Percentiles rank a stretch among this genome's conserved stretches.
phyloP scores from a whole-genome alignment of 2,888 invertebrate species.

The Coremacera marginata region DNA sequence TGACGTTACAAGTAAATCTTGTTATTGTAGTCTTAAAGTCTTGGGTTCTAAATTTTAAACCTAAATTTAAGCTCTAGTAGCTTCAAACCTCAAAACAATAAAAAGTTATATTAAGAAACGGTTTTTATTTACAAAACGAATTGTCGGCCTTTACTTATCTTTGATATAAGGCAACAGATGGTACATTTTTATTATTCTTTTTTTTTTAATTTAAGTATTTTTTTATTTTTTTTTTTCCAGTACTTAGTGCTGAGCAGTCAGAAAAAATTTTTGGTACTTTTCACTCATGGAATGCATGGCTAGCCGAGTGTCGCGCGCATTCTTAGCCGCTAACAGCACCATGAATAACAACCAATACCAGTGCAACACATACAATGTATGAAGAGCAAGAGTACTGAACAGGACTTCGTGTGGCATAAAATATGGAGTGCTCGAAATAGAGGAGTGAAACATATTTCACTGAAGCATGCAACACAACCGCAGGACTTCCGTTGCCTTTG shows the following conservation, averaged over 20 bases:
- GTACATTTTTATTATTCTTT: too few relatives aligned
- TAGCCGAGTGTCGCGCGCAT: neutral
- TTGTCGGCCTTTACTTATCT: too few relatives aligned
- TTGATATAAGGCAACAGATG: too few relatives aligned
- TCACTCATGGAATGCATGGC: slow-evolving; percentile 14
- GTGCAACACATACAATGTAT: neutral
- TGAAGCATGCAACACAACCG: slow-evolving; percentile 32
- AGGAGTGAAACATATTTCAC: slow-evolving; percentile 28
- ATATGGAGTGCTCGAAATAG: slow-evolving; percentile 6
- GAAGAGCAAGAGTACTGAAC: slow-evolving; percentile 6
- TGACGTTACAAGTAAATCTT: too few relatives aligned
- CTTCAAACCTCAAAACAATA: too few relatives aligned
- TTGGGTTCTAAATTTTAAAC: too few relatives aligned
- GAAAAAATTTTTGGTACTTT: neutral
- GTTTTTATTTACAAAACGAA: too few relatives aligned
- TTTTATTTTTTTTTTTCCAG: neutral
- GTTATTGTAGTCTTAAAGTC: too few relatives aligned
- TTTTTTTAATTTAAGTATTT: neutral
- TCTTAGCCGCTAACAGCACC: neutral
- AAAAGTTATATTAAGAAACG: too few relatives aligned
- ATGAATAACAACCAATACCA: neutral
- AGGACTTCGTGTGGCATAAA: slow-evolving; percentile 16
- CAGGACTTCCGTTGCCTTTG: slow-evolving; percentile 29
- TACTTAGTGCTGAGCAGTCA: neutral
- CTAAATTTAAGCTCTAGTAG: too few relatives aligned